Conservation (phyloP, 2,113 vertebrate genomes). For the Neolamprologus tretocephalus region DNA sequence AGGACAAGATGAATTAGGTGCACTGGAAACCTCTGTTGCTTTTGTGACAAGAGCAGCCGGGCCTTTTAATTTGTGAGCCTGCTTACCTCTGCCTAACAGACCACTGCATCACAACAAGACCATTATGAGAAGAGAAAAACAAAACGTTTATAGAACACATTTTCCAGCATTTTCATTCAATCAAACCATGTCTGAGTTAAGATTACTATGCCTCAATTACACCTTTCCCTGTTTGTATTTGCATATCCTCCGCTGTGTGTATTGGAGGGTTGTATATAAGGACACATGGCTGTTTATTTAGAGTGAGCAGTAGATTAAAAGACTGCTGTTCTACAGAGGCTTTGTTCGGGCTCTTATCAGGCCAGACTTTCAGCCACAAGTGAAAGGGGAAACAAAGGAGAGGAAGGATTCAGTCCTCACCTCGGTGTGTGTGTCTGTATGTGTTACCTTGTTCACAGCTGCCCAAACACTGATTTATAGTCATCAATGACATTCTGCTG, state of each 20-base stretch:
- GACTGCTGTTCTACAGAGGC: background rate
- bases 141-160: background rate
- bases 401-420: conserved; percentile 34
- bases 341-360: conserved; percentile 45
- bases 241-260: background rate
- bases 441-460: conserved; percentile 17
- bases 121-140: background rate
- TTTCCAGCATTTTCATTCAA: background rate
- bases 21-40: background rate
- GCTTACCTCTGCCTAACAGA: background rate
- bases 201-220: background rate
- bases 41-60: background rate
- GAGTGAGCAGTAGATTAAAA: background rate
- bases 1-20: background rate
- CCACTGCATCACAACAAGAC: background rate
- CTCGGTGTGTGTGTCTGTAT: background rate
- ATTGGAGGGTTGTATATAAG: background rate
- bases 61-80: background rate
- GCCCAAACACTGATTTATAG: conserved; percentile 12
- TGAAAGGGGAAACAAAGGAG: background rate
- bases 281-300: background rate
- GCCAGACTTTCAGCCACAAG: background rate
- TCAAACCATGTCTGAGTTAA: background rate
- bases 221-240: background rate
- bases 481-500: background rate